Percentiles rank a stretch among this genome's conserved stretches.
These are phyloP conservation scores for Parnassius smintheus DNA, from an alignment of 2,888 invertebrate genomes.

Conservation along the genomic window DNA sequence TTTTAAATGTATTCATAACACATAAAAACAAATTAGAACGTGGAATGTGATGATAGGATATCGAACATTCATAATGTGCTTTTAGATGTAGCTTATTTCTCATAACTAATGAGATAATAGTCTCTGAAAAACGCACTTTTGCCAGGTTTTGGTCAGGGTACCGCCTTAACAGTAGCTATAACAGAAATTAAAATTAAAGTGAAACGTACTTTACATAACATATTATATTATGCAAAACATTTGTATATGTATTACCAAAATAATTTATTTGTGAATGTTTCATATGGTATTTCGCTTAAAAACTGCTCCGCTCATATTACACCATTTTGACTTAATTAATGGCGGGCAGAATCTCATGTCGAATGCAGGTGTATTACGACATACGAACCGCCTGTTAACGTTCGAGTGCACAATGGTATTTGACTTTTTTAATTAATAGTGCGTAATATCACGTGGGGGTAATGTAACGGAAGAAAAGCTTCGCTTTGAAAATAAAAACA, in stretches of 20 bases:
- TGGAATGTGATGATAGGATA: too few species aligned
- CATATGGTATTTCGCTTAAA: conserved; percentile 13
- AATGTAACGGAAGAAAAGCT: conserved; percentile 1
- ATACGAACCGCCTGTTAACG: conserved; percentile 13
- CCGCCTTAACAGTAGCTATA: too few species aligned
- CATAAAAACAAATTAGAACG: too few species aligned
- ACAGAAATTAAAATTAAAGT: too few species aligned
- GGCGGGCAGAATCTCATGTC: conserved; percentile 16
- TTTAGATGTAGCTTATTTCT: too few species aligned
- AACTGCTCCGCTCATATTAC: conserved; percentile 21
- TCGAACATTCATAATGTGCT: too few species aligned
- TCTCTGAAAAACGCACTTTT: too few species aligned
- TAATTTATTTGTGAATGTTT: conserved; percentile 11
- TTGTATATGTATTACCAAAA: conserved; percentile 9
- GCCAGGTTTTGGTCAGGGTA: too few species aligned
- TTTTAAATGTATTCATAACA: too few species aligned
- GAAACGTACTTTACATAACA: too few species aligned
- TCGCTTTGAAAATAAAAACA: conserved; percentile 1
- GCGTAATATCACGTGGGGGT: conserved; percentile 8
- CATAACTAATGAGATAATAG: too few species aligned
- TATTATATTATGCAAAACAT: too few species aligned
- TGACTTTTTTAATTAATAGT: conserved; percentile 19
- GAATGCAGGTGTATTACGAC: conserved; percentile 16
- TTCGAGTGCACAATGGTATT: conserved; percentile 13
- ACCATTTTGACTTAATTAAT: conserved; percentile 23